Base-by-base conservation (phyloP, 2,113 vertebrate species). In the Salvator merianae region DNA sequence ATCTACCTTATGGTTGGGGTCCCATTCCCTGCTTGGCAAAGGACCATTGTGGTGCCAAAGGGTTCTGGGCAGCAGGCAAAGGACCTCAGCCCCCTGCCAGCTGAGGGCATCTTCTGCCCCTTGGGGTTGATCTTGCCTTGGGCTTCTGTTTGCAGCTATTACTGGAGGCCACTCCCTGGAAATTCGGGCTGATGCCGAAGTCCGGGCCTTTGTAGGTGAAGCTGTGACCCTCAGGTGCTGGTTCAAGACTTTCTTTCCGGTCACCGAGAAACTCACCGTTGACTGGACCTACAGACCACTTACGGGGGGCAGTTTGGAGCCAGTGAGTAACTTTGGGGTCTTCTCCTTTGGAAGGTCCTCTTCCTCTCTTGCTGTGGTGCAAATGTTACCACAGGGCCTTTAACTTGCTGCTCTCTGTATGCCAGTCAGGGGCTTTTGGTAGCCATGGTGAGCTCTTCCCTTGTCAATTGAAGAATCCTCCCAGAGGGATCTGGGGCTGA, bases 221-320 rank as follows among this genome's bases (percentile, higher is more conserved):
- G 47, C 88, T 0, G 93, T 96, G 40, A 93, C 74, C 0, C 84
- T 99, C 91, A 95, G 94, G 86, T 99, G 98, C 90, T 93, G 94
- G 1, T 99, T 99, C 95, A 94, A n/a, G 9, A 98, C 98, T 24
- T 94, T 85, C 18, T 94, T 93, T 0, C 93, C 91, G 2, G 87
- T 96, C 34, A 96, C 95, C 0, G 97, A 97, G 84, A 96, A 87
- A 74, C 96, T 98, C 90, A 95, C 92, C 0, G 93, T 99, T 0
- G 97, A 98, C 93, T 99, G 98, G 98, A 97, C 97, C 0, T 98
- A 97, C 68, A 95, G 95, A 8, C 95, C 96, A 1, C 90, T 94
- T 50, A 50, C 84, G 0, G 97, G 97, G 16, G 97, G 97, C 1
- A 92, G 13, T 4, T 93, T 95, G 66, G 94, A 96, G 79, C 91